A percentile compares a stretch with the other conserved stretches of the same genome.
These are phyloP conservation scores for Plecturocebus donacophilus DNA, from an alignment of 2,113 vertebrate genomes.

Conservation along the genomic window DNA sequence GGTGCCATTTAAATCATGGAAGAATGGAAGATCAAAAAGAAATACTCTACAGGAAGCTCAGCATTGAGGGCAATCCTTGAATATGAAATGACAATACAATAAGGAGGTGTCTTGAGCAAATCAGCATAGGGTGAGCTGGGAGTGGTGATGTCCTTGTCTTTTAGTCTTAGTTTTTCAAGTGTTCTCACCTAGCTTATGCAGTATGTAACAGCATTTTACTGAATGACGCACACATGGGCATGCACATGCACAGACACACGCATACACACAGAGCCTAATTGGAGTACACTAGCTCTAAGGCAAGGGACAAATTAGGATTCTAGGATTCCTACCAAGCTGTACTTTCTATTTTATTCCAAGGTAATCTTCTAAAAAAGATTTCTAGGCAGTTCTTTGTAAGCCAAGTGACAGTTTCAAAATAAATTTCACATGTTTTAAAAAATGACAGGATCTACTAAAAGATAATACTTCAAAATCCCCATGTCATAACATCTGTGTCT, in stretches of 20 bases:
- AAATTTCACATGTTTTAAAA: conserved; percentile 17
- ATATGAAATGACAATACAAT: neutral
- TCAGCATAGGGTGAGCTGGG: neutral
- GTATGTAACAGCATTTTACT: neutral
- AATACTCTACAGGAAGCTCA: neutral
- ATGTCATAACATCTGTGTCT: conserved; percentile 1
- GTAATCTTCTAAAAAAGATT: neutral
- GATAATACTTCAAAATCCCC: neutral
- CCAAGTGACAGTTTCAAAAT: conserved; percentile 8
- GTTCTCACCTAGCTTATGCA: neutral
- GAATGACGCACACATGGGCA: neutral
- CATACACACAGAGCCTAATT: neutral
- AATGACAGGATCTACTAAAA: neutral
- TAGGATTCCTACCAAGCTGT: neutral
- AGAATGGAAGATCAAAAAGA: neutral
- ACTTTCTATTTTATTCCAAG: conserved; percentile 20
- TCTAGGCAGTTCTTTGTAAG: conserved; percentile 22
- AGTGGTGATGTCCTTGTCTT: neutral
- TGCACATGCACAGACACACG: neutral
- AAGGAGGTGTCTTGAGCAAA: neutral
- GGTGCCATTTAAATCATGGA: neutral
- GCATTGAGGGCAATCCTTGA: too few relatives aligned
- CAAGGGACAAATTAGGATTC: neutral
- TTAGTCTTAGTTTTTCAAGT: neutral
- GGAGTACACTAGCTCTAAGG: neutral